Evolutionary conservation across 2,113 vertebrate species (phyloP).

Genomic region (Copsychus sechellarum): DNA sequence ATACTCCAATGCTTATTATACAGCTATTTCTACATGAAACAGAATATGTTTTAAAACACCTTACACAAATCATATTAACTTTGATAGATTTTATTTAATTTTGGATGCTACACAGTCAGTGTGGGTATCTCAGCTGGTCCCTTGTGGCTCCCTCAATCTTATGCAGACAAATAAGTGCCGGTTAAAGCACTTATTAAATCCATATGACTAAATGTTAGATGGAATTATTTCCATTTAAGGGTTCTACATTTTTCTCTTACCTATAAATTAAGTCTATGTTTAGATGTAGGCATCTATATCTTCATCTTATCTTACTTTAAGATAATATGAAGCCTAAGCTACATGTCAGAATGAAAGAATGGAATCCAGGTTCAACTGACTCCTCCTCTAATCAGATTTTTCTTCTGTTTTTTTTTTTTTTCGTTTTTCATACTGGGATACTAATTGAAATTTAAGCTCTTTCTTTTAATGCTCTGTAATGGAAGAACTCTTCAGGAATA

Average conservation of each 20-base stretch:
- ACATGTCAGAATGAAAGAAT: neutral
- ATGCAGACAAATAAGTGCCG: neutral
- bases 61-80: neutral
- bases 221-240: neutral
- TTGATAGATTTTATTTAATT: neutral
- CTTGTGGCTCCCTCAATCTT: fast-evolving
- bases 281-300: neutral
- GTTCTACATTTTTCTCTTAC: neutral
- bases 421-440: neutral
- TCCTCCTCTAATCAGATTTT: neutral
- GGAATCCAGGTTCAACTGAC: neutral
- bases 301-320: neutral
- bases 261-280: neutral
- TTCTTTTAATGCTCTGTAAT: neutral
- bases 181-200: neutral
- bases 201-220: neutral
- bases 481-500: neutral
- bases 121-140: neutral
- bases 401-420: neutral
- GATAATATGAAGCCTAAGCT: neutral
- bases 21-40: neutral
- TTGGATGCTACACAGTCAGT: neutral
- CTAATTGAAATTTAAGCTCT: neutral
- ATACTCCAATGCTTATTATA: neutral
- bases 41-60: neutral